A percentile compares a stretch with the other conserved stretches of the same genome.
phyloP scores from a whole-genome alignment of 2,113 vertebrate species.

The Dromaius novaehollandiae region DNA sequence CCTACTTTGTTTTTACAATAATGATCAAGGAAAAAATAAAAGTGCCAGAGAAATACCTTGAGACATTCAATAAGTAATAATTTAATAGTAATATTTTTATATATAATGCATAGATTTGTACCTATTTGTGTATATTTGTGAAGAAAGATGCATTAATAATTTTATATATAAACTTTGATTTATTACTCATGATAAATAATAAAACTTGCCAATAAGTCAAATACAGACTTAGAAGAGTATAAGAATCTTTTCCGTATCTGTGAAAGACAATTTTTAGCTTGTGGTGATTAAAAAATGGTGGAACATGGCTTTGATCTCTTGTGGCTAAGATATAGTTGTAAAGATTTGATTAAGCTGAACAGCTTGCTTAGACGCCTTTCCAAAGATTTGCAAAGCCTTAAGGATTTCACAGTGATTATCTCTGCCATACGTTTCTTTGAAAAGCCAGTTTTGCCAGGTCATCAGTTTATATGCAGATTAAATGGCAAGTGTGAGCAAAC shows the following conservation, averaged over 20 bases:
- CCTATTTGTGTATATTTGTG: not conserved
- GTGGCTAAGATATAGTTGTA: not conserved
- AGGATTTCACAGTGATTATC: constrained; percentile 20
- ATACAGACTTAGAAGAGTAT: not conserved
- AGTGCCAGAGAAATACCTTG: not conserved
- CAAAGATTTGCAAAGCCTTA: not conserved
- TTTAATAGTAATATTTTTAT: not conserved
- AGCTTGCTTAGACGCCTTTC: constrained; percentile 22
- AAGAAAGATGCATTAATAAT: not conserved
- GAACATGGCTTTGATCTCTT: not conserved
- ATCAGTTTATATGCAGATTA: not conserved
- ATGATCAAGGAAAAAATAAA: not conserved
- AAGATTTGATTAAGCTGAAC: not conserved
- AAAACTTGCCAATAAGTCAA: not conserved
- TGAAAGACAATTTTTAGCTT: not conserved
- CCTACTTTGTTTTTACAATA: not conserved
- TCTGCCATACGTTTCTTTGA: not conserved
- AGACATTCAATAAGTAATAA: not conserved
- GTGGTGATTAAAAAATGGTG: not conserved
- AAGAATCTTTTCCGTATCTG: not conserved
- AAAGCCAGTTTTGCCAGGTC: not conserved
- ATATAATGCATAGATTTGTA: not conserved
- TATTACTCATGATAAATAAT: not conserved
- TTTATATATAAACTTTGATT: not conserved
- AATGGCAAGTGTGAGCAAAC: not conserved